phyloP scores from a whole-genome alignment of 2,888 invertebrate species.

The Aleiodes testaceus region DNA sequence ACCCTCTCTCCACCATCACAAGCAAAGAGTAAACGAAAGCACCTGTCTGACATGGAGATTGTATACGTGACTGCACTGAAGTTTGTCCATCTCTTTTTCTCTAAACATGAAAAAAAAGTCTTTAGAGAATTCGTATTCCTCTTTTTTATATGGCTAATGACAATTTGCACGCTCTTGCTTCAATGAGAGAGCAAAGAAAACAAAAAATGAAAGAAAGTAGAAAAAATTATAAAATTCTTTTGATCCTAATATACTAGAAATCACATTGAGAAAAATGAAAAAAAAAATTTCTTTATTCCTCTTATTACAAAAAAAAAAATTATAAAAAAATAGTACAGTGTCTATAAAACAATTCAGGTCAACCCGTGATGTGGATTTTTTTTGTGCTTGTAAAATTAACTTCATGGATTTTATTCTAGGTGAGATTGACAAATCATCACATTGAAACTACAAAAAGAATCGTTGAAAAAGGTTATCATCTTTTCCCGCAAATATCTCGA shows the following conservation, averaged over 20 bases:
- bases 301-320: not conserved
- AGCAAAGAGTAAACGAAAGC: constrained; percentile 1
- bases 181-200: too few species aligned
- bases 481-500: too few species aligned
- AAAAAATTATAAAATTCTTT: not conserved
- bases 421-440: too few species aligned
- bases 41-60: constrained; percentile 13
- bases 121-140: not conserved
- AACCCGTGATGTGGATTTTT: not conserved
- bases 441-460: too few species aligned
- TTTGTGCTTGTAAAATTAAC: too few species aligned
- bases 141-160: constrained; percentile 11
- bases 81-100: not conserved
- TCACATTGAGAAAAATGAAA: not conserved
- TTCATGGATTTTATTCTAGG: too few species aligned
- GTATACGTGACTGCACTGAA: not conserved
- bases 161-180: not conserved
- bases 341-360: constrained; percentile 21
- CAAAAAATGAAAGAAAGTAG: not conserved
- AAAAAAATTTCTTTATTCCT: constrained; percentile 10
- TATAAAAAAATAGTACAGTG: not conserved
- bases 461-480: too few species aligned
- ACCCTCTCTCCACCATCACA: not conserved
- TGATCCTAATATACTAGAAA: not conserved
- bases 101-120: not conserved